Base-by-base conservation (phyloP, 1,140 invertebrate species). In the Sipha flava region DNA sequence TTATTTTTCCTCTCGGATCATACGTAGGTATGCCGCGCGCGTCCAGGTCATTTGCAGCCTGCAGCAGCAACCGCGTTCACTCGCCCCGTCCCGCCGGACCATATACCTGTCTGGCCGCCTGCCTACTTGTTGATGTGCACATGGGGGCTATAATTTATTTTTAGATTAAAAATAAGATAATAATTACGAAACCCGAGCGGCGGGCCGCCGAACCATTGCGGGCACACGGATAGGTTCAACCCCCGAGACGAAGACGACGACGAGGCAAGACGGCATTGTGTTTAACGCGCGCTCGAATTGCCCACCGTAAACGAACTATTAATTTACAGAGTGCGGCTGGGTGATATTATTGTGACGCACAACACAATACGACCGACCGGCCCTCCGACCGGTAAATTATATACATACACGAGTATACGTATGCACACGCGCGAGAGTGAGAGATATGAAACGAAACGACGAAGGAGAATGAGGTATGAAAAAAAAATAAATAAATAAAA, bases 81-180 rank as follows among this genome's bases (percentile, higher is more conserved):
- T 31, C 29, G 23, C n/a, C 16, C n/a, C 59, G 18, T 64, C 59
- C 18, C 1, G 1, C 14, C 18, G 12, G 26, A 64, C 5, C 34
- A n/a, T 59, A 12, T 34, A 34, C 31, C 59, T 34, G 59, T 64
- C 31, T 37, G 45, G 2, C 45, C 14, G 59, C 59, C 59, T 34
- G 59, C 59, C 34, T 66, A 66, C 62, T 40, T 66, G 62, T 66
- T 40, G 62, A 66, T 66, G n/a, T 12, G 62, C 34, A 12, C n/a
- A 66, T 14, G 34, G n/a, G 62, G 34, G 12, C 62, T 66, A 66
- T 66, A 66, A 66, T 66, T 66, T 66, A 23, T 40, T 66, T 66
- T 66, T 66, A 66, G 62, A 66, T 66, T 66, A 66, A 66, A 66
- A 66, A 66, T 16, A 40, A 66, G 62, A 66, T 66, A 66, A 66